Conservation (phyloP, 2,888 invertebrate genomes). For the Seira sanloemensis region DNA sequence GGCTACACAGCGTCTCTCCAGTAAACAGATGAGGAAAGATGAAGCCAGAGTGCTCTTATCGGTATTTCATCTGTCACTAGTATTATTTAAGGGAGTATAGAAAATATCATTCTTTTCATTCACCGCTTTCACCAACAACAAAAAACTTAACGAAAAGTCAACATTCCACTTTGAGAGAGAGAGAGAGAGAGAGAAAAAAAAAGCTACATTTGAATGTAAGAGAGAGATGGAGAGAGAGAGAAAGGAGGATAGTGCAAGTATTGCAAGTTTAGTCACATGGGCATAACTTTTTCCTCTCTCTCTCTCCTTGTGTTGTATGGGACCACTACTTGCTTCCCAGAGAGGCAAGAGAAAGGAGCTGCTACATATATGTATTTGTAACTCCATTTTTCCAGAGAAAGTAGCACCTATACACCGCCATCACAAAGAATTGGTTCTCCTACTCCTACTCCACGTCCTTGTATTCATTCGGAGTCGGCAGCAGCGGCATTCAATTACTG, state of each 20-base stretch:
- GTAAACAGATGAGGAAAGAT: background rate
- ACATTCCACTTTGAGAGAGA: slow-evolving; percentile 46
- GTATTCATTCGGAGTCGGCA: slow-evolving; percentile 71
- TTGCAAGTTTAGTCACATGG: background rate
- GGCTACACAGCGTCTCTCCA: too few species aligned
- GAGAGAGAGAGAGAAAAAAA: slow-evolving; percentile 32
- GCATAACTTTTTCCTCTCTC: slow-evolving; percentile 13
- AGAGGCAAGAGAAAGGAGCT: too few species aligned
- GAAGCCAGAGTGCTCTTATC: slow-evolving; percentile 62
- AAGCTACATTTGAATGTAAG: slow-evolving; percentile 39
- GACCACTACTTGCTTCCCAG: slow-evolving; percentile 16
- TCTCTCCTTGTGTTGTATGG: too few species aligned
- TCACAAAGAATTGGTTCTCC: background rate
- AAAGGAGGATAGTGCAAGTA: background rate
- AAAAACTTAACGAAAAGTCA: slow-evolving; percentile 54
- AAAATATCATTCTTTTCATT: slow-evolving; percentile 45
- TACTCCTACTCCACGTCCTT: slow-evolving; percentile 39
- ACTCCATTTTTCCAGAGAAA: too few species aligned
- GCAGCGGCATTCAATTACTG: slow-evolving; percentile 74
- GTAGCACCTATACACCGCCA: background rate
- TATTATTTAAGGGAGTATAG: slow-evolving; percentile 7
- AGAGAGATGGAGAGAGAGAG: slow-evolving; percentile 52
- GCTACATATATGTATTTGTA: too few species aligned
- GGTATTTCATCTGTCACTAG: slow-evolving; percentile 72
- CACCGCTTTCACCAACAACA: slow-evolving; percentile 41